Conservation (phyloP, 2,888 invertebrate genomes). For the Acronicta psi region DNA sequence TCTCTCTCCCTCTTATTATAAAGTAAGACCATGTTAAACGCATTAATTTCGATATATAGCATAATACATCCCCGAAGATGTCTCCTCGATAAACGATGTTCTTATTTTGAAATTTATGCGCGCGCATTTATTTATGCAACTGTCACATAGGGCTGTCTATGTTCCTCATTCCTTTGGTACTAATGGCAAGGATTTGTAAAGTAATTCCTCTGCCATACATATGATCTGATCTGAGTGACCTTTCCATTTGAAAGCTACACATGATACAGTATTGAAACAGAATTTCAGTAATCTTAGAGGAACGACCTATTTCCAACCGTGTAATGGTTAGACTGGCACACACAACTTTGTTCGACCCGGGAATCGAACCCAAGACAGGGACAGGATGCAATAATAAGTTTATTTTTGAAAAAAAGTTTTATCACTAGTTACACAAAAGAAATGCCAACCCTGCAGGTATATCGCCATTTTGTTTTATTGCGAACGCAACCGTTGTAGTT, state of each 20-base stretch:
- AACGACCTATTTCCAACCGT: background rate
- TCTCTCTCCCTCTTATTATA: constrained; percentile 28
- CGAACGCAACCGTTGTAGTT: constrained; percentile 72
- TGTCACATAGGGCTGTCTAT: constrained; percentile 57
- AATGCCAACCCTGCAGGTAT: constrained; percentile 51
- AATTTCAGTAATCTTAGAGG: constrained; percentile 13
- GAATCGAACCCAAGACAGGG: no score
- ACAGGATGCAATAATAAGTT: background rate
- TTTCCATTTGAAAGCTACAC: constrained; percentile 32
- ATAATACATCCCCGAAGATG: constrained; percentile 53
- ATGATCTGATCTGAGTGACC: constrained; percentile 34
- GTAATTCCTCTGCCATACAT: constrained; percentile 34
- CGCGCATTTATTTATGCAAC: constrained; percentile 66
- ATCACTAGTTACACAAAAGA: constrained; percentile 15
- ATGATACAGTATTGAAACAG: background rate
- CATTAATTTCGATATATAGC: constrained; percentile 40
- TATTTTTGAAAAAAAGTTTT: constrained; percentile 2
- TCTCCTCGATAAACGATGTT: constrained; percentile 68
- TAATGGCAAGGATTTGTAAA: constrained; percentile 38
- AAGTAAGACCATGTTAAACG: constrained; percentile 29
- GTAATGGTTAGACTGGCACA: no score
- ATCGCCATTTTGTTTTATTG: constrained; percentile 81
- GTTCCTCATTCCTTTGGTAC: constrained; percentile 42
- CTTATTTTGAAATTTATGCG: constrained; percentile 78
- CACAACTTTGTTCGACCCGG: no score